Conservation (phyloP, 2,888 invertebrate species). For the Morinoia aosen region DNA sequence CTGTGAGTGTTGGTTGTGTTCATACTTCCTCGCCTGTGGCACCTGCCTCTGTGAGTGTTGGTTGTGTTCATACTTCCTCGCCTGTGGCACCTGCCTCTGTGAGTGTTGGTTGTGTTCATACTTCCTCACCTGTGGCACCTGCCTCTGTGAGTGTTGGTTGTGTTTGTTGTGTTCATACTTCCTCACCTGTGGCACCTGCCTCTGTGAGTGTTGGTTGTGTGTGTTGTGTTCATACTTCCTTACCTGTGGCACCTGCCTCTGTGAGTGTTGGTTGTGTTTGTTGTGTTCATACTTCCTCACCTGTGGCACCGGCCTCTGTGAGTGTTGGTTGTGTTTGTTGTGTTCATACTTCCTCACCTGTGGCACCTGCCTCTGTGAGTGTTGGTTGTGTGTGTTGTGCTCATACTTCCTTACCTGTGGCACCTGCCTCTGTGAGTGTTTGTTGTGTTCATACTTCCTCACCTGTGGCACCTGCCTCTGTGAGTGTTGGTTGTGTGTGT, state of each 20-base stretch:
- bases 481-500: too few species aligned
- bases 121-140: slow-evolving; percentile 95
- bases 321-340: too few species aligned
- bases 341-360: slow-evolving; percentile 96
- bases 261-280: too few species aligned
- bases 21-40: neutral
- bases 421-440: neutral
- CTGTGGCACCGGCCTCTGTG: too few species aligned
- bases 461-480: neutral
- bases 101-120: too few species aligned
- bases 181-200: neutral
- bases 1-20: neutral
- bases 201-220: neutral
- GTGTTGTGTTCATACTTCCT: neutral
- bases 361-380: slow-evolving; percentile 92
- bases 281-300: too few species aligned
- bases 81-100: too few species aligned
- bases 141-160: slow-evolving; percentile 81
- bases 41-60: too few species aligned
- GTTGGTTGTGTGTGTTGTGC: neutral
- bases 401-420: neutral
- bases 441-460: neutral
- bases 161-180: slow-evolving; percentile 68
- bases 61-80: too few species aligned
- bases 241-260: neutral